phyloP scores from a whole-genome alignment of 2,888 invertebrate genomes.

The Callosobruchus maculatus region DNA sequence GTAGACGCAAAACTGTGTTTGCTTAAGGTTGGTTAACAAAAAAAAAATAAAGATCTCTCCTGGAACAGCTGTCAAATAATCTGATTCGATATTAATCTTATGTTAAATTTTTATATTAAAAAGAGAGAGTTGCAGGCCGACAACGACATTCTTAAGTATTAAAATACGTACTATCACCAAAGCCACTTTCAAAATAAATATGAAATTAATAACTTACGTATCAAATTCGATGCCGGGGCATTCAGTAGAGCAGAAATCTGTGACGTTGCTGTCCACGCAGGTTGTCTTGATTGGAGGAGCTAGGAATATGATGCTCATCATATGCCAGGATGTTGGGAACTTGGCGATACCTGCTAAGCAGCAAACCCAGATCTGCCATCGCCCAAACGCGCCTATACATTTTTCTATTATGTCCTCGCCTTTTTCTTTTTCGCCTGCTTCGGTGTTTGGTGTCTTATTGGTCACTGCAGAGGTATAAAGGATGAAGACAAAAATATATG shows the following conservation, averaged over 20 bases:
- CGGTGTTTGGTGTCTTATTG: not conserved
- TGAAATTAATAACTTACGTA: conserved; percentile 43
- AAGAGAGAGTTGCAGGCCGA: too few species aligned
- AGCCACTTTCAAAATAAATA: not conserved
- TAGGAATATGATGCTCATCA: conserved; percentile 69
- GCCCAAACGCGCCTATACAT: conserved; percentile 67
- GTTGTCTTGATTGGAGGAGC: conserved; percentile 61
- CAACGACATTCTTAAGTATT: too few species aligned
- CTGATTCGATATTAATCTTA: too few species aligned
- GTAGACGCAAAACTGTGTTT: too few species aligned
- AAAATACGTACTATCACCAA: too few species aligned
- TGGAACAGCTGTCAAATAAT: too few species aligned
- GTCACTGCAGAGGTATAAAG: too few species aligned
- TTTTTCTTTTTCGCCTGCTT: not conserved
- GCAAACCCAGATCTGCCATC: conserved; percentile 71
- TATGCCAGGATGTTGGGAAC: conserved; percentile 64
- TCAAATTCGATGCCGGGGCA: conserved; percentile 49
- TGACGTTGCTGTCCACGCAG: conserved; percentile 36
- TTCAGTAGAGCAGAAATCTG: conserved; percentile 52
- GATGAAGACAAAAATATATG: not conserved
- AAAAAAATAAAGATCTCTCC: too few species aligned
- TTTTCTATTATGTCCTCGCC: conserved; percentile 61
- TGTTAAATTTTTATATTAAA: too few species aligned
- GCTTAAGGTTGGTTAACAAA: too few species aligned
- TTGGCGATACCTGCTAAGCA: conserved; percentile 10